phyloP scores from a whole-genome alignment of 2,113 vertebrate genomes.

The Himantopus leucocephalus region DNA sequence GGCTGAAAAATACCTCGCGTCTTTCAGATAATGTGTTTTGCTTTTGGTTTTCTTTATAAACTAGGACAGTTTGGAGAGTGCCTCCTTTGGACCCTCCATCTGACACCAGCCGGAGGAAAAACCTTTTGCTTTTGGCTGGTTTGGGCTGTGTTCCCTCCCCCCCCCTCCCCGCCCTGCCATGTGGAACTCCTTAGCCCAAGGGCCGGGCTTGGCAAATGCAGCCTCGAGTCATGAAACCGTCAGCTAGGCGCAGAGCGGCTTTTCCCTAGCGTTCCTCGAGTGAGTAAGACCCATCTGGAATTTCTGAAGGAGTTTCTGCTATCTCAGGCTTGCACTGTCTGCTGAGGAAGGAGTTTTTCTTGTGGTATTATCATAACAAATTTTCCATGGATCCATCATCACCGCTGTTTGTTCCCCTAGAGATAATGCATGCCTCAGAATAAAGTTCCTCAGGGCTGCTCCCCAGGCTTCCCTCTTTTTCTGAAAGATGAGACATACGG shows the following conservation, averaged over 20 bases:
- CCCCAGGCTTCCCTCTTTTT: not conserved
- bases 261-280: not conserved
- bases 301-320: not conserved
- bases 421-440: not conserved
- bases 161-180: not conserved
- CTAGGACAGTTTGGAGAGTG: not conserved
- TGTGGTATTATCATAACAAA: not conserved
- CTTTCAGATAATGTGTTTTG: not conserved
- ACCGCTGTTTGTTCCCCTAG: not conserved
- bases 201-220: not conserved
- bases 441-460: not conserved
- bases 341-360: not conserved
- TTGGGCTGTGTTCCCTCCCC: not conserved
- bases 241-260: accelerated
- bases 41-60: not conserved
- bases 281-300: not conserved
- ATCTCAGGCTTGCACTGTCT: not conserved
- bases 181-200: not conserved
- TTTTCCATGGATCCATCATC: not conserved
- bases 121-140: not conserved
- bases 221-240: accelerated
- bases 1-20: not conserved
- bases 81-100: not conserved
- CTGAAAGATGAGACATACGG: not conserved
- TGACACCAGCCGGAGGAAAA: not conserved